Base-by-base conservation (phyloP, 2,888 invertebrate species). In the Mechanitis messenoides region DNA sequence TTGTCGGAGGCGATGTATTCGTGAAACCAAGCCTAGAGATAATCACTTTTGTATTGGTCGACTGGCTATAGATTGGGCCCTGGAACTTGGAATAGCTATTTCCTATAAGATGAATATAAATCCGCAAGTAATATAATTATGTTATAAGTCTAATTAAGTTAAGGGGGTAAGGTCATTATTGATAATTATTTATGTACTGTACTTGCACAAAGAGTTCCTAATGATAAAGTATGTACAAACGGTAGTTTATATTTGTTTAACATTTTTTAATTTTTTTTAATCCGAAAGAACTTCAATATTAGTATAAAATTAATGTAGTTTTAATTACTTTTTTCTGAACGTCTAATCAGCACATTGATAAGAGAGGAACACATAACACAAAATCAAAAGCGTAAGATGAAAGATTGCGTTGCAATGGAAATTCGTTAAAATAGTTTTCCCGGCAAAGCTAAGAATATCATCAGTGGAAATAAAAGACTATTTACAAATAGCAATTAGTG, bases 401-500 rank as follows among this genome's bases (percentile, higher is more conserved):
- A 57, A 58, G 53, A 58, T 45, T 12, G 42, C 35, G 33, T 47
- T 11, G 55, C 33, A 53, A 60, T 59, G 59, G 38, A 60, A 62
- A 59, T 62, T 59, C 50, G 61, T 62, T 64, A 54, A 61, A 63
- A 60, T 58, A 62, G 61, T 64, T 59, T 50, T 59, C 42, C 61
- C 55, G 53, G 28, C 59, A 59, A 62, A 62, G 62, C 62, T 62
- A 62, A 58, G 59, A 62, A 62, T 62, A 62, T 62, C 59, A 62
- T 59, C 62, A 62, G 59, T 38, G 61, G 64, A 64, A 61, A 64
- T 61, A 61, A 64, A 64, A 64, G 57, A 59, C 54, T 64, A 64
- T 64, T 61, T 61, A 64, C 64, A 64, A 61, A 64, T 61, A 64
- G 61, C 61, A 61, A 61, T 64, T 64, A 64, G 64, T 64, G 59